A percentile compares a stretch with the other conserved stretches of the same genome.
phyloP scores from a whole-genome alignment of 2,888 invertebrate genomes.

The Agrochola litura region DNA sequence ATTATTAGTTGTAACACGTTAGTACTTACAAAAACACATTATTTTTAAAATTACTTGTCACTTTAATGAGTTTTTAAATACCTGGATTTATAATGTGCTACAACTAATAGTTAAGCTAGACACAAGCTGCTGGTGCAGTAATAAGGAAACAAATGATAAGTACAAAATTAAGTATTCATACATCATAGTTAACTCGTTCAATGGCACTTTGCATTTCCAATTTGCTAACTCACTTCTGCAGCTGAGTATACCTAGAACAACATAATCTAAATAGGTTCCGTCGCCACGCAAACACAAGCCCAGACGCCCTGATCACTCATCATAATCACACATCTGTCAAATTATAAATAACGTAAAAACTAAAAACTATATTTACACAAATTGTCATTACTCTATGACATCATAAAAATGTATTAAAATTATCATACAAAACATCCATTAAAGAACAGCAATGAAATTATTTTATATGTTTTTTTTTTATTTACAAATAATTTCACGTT shows the following conservation, averaged over 20 bases:
- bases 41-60: conserved; percentile 44
- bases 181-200: conserved; percentile 32
- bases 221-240: conserved; percentile 59
- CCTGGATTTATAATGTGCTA: conserved; percentile 52
- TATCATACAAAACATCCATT: conserved; percentile 77
- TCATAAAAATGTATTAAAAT: conserved; percentile 74
- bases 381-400: conserved; percentile 78
- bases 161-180: conserved; percentile 48
- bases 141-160: conserved; percentile 61
- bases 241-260: conserved; percentile 78
- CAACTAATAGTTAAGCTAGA: conserved; percentile 53
- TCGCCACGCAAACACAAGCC: conserved; percentile 62
- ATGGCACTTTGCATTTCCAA: conserved; percentile 52
- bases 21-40: conserved; percentile 32
- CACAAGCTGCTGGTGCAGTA: conserved; percentile 54
- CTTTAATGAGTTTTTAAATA: conserved; percentile 43
- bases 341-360: conserved; percentile 81
- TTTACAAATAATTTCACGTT: conserved; percentile 73
- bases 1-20: conserved; percentile 37
- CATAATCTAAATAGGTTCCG: conserved; percentile 73
- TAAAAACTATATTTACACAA: conserved; percentile 86
- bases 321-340: conserved; percentile 75
- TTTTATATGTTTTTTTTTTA: conserved; percentile 56
- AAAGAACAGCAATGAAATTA: conserved; percentile 71
- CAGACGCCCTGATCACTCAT: conserved; percentile 69